These are phyloP conservation scores for Leptopilina boulardi DNA, from an alignment of 1,140 invertebrate species.

Conservation along the genomic window DNA sequence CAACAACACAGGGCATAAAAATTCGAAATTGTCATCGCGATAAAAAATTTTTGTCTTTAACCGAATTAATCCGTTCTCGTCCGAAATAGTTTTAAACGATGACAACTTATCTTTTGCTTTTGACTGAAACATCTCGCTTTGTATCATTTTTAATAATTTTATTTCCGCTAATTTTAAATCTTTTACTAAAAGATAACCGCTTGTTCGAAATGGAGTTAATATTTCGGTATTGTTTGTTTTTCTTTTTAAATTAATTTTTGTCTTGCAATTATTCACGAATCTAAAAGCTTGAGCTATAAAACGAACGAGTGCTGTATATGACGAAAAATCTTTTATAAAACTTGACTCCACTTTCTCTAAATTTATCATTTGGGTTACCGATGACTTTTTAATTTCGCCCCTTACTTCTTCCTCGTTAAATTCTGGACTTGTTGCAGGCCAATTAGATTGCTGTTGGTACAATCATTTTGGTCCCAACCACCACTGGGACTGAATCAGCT, in stretches of 20 bases:
- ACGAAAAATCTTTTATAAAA: neutral
- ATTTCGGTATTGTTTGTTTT: neutral
- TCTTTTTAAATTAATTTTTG: neutral
- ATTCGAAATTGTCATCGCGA: neutral
- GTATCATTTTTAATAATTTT: neutral
- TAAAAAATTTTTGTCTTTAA: neutral
- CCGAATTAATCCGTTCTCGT: neutral
- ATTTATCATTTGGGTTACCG: no score
- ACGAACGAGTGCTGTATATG: neutral
- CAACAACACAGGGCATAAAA: neutral
- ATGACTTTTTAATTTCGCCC: constrained; percentile 40
- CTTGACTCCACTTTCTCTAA: neutral
- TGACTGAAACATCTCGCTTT: neutral
- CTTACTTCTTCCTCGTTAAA: constrained; percentile 41
- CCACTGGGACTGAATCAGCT: constrained; percentile 61
- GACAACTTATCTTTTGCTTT: neutral
- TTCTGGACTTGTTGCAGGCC: constrained; percentile 38
- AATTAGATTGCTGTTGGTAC: constrained; percentile 40
- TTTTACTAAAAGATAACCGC: no score
- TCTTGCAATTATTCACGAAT: neutral
- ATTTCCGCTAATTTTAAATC: neutral
- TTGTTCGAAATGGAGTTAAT: no score
- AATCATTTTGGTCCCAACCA: constrained; percentile 69
- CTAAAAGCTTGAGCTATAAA: neutral
- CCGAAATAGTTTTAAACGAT: neutral